Evolutionary conservation across 2,797 vertebrate species (phyloP).

Genomic region (Adrianichthys oophorus): DNA sequence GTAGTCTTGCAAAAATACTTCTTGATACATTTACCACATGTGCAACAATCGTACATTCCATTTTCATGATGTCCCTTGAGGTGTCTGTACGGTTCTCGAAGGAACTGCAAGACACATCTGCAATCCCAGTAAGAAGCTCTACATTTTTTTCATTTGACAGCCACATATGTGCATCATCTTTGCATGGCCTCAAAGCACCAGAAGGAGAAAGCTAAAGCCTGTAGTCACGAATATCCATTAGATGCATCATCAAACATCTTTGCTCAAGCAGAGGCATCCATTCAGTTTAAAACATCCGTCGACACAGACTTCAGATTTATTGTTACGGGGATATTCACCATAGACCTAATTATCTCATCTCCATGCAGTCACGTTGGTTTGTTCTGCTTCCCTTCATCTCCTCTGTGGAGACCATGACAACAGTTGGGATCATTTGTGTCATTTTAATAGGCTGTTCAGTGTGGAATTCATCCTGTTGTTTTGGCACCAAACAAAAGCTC

Average conservation of each 20-base stretch:
- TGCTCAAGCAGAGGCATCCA: constrained; percentile 4
- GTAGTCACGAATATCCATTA: constrained; percentile 2
- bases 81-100: no score
- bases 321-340: constrained; percentile 16
- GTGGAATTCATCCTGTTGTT: background rate
- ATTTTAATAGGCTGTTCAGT: constrained; percentile 1
- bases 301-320: constrained; percentile 18
- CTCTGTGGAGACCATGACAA: constrained; percentile 11
- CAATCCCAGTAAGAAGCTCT: no score
- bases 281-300: background rate
- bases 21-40: no score
- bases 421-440: constrained; percentile 13
- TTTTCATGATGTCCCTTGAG: no score
- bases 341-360: constrained; percentile 46
- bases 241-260: constrained; percentile 4
- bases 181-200: background rate
- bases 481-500: background rate
- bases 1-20: no score
- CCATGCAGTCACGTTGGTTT: constrained; percentile 21
- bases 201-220: constrained; percentile 7
- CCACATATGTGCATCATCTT: no score
- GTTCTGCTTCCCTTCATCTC: constrained; percentile 26
- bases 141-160: no score
- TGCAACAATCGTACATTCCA: no score
- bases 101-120: no score